Percentiles rank a stretch among this genome's conserved stretches.
These are phyloP conservation scores for Thymallus thymallus DNA, from an alignment of 2,113 vertebrate genomes.

Conservation along the genomic window DNA sequence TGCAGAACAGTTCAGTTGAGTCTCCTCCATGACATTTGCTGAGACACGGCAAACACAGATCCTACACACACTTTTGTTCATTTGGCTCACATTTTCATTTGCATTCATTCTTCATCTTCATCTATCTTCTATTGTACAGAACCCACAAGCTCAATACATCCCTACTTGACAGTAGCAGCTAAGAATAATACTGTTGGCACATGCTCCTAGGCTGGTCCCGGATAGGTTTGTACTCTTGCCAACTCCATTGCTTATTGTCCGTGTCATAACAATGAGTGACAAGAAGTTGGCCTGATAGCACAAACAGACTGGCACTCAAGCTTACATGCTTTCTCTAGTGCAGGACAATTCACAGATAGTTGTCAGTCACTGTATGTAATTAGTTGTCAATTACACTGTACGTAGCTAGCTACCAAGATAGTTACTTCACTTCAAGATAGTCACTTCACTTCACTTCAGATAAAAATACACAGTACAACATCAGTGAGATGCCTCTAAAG, in stretches of 20 bases:
- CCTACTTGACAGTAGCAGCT: not conserved
- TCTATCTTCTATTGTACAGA: not conserved
- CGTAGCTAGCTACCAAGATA: too few relatives aligned
- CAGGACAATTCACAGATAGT: too few relatives aligned
- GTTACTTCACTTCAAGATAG: too few relatives aligned
- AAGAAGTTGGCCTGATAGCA: too few relatives aligned
- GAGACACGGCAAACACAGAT: not conserved
- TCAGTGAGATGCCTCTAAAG: too few relatives aligned
- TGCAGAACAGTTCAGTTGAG: constrained; percentile 1
- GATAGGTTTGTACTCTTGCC: too few relatives aligned
- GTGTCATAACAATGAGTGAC: too few relatives aligned
- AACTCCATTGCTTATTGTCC: too few relatives aligned
- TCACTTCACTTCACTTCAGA: not conserved
- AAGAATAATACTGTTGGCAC: constrained; percentile 1
- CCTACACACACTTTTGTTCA: not conserved
- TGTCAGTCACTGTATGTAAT: too few relatives aligned
- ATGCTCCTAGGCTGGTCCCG: not conserved
- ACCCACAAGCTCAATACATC: constrained; percentile 1
- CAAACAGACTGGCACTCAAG: too few relatives aligned
- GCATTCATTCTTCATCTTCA: not conserved
- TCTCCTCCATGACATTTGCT: not conserved
- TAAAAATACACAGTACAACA: not conserved
- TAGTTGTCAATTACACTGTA: too few relatives aligned
- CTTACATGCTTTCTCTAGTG: too few relatives aligned
- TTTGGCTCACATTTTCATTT: constrained; percentile 2